Evolutionary conservation across 2,797 vertebrate genomes (phyloP), one percentile per base, ranked within the genome.

Genomic region (Sebastes variabilis): DNA sequence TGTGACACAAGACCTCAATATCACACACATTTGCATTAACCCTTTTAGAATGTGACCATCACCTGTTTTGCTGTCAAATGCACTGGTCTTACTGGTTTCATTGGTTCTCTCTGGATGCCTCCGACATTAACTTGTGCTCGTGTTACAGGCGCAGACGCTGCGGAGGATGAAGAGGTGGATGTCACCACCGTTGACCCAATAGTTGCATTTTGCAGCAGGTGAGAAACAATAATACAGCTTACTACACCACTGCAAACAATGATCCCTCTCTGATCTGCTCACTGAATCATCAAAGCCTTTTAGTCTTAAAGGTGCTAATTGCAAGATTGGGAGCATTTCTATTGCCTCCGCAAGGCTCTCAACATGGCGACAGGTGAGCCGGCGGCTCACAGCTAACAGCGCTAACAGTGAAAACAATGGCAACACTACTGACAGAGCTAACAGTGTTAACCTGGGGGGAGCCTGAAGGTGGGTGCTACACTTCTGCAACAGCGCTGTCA

Each of bases 131-230:
- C 27, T 46, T 49, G 36, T 83, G 16, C 16, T 65, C 16, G 1
- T 70, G 34, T 77, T 87, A 9, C 85, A 99, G 98, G 98, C 20
- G 98, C 97, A 1, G 98, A 99, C 38, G 98, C 98, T 22, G 98
- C 98, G 0, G 98, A 99, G 90, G 98, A 99, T 25, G 98, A 99
- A 84, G 98, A 99, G 89, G 98, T 99, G 79, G 98, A 99, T 5
- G 98, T 99, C 71, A 99, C 98, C 0, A 97, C 97, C 0, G 98
- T 99, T 24, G 98, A 99, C 75, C 98, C 98, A 8, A 99, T 99
- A 0, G 97, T 97, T 6, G 98, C 98, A 13, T 99, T 99, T 87
- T 99, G 98, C 87, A 99, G 98, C 96, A 99, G 98, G 98, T 99
- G 84, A 95, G 88, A 77, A 46, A 72, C 14, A 16, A 66, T 2